phyloP scores from a whole-genome alignment of 2,113 vertebrate genomes.

The Entelurus aequoreus region DNA sequence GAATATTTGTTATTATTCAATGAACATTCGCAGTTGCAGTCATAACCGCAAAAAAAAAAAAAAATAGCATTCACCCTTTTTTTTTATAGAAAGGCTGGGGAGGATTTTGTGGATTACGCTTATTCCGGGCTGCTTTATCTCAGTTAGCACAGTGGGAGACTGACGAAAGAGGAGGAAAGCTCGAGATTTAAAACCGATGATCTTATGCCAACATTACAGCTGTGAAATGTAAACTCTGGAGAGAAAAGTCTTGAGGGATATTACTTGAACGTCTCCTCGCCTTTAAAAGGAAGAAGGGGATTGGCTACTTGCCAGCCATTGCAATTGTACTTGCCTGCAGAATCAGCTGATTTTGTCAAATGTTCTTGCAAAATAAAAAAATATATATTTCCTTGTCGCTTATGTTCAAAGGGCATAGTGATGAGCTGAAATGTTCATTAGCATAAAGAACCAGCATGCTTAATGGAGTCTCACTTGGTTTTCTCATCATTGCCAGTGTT shows the following conservation, averaged over 20 bases:
- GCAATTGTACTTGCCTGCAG: conserved; percentile 17
- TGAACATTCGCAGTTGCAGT: not conserved
- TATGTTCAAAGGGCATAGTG: conserved; percentile 17
- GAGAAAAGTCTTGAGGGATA: conserved; percentile 36
- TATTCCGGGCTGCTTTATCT: conserved; percentile 8
- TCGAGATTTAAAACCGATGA: conserved; percentile 31
- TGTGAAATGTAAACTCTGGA: conserved; percentile 38
- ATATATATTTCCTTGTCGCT: not conserved
- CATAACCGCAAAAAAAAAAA: not conserved
- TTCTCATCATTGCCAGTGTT: too few relatives aligned
- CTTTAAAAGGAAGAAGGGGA: conserved; percentile 17
- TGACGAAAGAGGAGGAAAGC: conserved; percentile 14
- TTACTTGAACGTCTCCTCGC: conserved; percentile 26
- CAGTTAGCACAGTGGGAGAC: conserved; percentile 4
- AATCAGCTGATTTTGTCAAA: conserved; percentile 34
- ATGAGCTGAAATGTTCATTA: conserved; percentile 30
- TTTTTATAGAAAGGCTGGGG: conserved; percentile 1
- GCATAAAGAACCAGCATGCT: conserved; percentile 21
- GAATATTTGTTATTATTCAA: not conserved
- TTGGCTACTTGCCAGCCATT: conserved; percentile 12
- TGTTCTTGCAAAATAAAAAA: conserved; percentile 1
- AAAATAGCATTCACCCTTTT: not conserved
- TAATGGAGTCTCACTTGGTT: not conserved
- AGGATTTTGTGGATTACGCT: conserved; percentile 8
- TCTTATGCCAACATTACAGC: conserved; percentile 30